Evolutionary conservation across 2,113 vertebrate genomes (phyloP).

Genomic region (Sterna hirundo): DNA sequence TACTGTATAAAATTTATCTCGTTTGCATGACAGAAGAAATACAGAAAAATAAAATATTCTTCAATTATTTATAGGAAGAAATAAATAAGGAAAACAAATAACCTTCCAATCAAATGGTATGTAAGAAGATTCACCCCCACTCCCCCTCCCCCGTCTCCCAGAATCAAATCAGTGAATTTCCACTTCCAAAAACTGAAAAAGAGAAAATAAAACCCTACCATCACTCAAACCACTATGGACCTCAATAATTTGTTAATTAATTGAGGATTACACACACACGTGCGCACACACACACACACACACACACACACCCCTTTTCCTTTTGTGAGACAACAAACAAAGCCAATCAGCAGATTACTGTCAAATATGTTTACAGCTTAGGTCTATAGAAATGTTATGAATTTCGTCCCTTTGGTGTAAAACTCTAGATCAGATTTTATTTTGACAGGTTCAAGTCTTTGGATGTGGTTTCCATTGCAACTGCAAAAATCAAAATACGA

Average conservation of each 20-base stretch:
- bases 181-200: neutral
- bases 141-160: neutral
- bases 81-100: constrained; percentile 32
- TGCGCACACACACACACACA: fast-evolving
- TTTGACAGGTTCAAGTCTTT: constrained; percentile 47
- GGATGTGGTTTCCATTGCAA: constrained; percentile 29
- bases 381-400: constrained; percentile 38
- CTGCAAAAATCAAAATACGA: constrained; percentile 16
- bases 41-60: neutral
- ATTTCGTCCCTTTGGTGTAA: constrained; percentile 38
- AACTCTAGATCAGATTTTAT: constrained; percentile 54
- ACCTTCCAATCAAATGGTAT: neutral
- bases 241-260: constrained; percentile 69
- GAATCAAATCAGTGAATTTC: neutral
- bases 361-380: constrained; percentile 45
- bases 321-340: constrained; percentile 54
- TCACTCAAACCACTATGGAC: constrained; percentile 1
- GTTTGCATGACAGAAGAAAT: constrained; percentile 5
- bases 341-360: constrained; percentile 60
- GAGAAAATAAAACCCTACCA: constrained; percentile 38
- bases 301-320: neutral
- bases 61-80: neutral
- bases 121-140: neutral
- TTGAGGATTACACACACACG: constrained; percentile 34
- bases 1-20: neutral